phyloP scores from a whole-genome alignment of 2,113 vertebrate genomes.

The Silurus meridionalis region DNA sequence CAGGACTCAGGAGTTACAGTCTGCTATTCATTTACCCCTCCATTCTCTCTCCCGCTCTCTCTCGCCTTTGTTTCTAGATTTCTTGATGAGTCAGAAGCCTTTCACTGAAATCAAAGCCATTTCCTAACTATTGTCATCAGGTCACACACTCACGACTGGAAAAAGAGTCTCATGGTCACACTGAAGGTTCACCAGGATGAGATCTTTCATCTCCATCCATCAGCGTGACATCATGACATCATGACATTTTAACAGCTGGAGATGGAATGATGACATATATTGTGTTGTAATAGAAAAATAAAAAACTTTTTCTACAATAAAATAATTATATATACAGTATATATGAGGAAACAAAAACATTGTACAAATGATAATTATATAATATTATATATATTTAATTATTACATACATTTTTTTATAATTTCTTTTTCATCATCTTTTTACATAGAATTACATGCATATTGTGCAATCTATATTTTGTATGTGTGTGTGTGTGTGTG shows the following conservation, averaged over 20 bases:
- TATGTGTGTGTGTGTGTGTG: too few relatives aligned
- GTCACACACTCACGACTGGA: slow-evolving; percentile 13
- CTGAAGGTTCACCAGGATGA: neutral
- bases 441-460: neutral
- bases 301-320: too few relatives aligned
- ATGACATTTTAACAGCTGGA: neutral
- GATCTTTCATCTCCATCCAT: neutral
- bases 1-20: neutral
- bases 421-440: neutral
- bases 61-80: neutral
- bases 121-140: slow-evolving; percentile 27
- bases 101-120: slow-evolving; percentile 15
- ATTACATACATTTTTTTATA: neutral
- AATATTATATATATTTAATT: neutral
- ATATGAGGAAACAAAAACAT: neutral
- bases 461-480: too few relatives aligned
- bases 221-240: neutral
- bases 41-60: neutral
- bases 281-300: too few relatives aligned
- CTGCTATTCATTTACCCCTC: slow-evolving; percentile 52
- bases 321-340: neutral
- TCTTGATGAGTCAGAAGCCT: slow-evolving; percentile 46
- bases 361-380: neutral
- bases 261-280: too few relatives aligned
- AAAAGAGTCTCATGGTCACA: slow-evolving; percentile 22